phyloP scores from a whole-genome alignment of 2,797 vertebrate genomes.

The Cetoscarus ocellatus region DNA sequence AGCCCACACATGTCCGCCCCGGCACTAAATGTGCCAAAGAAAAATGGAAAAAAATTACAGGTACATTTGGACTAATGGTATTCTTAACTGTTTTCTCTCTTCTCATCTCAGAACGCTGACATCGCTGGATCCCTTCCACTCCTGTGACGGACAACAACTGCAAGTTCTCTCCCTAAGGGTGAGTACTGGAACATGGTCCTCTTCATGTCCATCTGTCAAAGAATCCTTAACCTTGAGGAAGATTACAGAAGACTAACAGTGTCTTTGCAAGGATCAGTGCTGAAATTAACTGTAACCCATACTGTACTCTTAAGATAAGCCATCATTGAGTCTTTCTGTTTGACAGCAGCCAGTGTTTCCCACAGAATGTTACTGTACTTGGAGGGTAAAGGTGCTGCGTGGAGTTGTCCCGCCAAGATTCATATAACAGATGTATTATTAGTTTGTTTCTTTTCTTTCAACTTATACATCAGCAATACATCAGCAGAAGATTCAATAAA shows the following conservation, averaged over 20 bases:
- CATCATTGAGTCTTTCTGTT: not conserved
- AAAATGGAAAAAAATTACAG: slow-evolving; percentile 4
- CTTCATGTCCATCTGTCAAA: slow-evolving; percentile 60
- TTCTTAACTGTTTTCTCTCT: slow-evolving; percentile 48
- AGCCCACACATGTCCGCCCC: slow-evolving; percentile 69
- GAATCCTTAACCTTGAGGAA: slow-evolving; percentile 45
- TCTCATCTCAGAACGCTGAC: slow-evolving; percentile 68
- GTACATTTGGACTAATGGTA: slow-evolving; percentile 52
- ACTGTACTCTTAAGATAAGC: slow-evolving; percentile 26
- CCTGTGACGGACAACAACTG: slow-evolving; percentile 73
- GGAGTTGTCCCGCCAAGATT: too few species aligned
- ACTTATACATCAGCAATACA: too few species aligned
- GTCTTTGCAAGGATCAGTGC: slow-evolving; percentile 34
- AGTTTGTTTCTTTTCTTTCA: too few species aligned
- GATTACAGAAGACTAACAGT: slow-evolving; percentile 47
- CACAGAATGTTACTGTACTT: slow-evolving; percentile 1
- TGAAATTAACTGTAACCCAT: slow-evolving; percentile 36
- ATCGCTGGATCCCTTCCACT: slow-evolving; percentile 65
- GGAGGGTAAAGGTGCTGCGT: too few species aligned
- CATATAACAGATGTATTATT: too few species aligned
- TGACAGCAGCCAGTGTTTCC: not conserved
- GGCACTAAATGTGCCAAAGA: slow-evolving; percentile 25
- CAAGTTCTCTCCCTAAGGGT: slow-evolving; percentile 80
- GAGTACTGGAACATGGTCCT: slow-evolving; percentile 62
- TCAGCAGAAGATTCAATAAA: too few species aligned